Conservation (phyloP, 2,113 vertebrate genomes). For the Callaeas wilsoni region DNA sequence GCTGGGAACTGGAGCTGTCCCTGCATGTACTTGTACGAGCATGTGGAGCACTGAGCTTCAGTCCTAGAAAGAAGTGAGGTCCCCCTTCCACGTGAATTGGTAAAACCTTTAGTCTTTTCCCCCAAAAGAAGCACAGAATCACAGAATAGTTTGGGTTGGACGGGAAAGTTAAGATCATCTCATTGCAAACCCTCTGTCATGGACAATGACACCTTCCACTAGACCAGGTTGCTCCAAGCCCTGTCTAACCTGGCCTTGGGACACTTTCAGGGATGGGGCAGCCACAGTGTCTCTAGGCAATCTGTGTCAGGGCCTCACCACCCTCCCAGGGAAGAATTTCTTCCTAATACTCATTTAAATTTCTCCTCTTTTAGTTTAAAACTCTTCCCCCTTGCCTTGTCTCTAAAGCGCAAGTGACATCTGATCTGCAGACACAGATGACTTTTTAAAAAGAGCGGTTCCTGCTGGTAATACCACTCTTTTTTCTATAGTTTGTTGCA, state of each 20-base stretch:
- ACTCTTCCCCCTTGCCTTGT: neutral
- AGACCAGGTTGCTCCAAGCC: no score
- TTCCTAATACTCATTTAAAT: no score
- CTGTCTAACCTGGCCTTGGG: no score
- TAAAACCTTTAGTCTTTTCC: neutral
- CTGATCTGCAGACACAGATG: neutral
- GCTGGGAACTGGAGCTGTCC: neutral
- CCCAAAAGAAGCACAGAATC: neutral
- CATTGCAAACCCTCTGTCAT: no score
- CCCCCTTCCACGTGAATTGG: neutral
- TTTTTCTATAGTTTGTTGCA: neutral
- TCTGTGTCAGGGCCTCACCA: no score
- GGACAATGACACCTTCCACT: no score
- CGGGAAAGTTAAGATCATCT: no score
- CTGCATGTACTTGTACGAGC: accelerated
- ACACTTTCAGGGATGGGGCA: no score
- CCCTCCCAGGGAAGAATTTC: no score
- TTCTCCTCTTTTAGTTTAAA: no score
- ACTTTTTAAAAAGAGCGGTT: neutral
- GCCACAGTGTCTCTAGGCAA: no score
- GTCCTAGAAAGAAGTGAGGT: neutral
- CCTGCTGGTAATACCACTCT: neutral
- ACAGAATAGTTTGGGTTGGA: no score
- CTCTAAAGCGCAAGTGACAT: neutral
- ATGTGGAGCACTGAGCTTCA: neutral